These are phyloP conservation scores for Siphlonurus alternatus DNA, from an alignment of 2,888 invertebrate species.

Conservation along the genomic window DNA sequence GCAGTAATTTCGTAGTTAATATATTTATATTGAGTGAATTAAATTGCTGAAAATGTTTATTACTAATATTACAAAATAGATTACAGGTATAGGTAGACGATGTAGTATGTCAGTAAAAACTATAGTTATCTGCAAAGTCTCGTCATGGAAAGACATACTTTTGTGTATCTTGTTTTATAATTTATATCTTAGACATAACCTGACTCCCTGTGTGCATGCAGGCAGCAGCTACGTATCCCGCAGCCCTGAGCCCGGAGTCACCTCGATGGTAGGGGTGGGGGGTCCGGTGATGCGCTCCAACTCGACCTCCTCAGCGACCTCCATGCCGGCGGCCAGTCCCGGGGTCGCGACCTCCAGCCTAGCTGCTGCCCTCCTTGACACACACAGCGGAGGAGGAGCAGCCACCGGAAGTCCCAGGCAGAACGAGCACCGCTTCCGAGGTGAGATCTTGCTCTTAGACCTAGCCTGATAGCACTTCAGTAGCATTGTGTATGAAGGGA, in stretches of 20 bases:
- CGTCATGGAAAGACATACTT: no score
- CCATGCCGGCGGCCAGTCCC: constrained; percentile 10
- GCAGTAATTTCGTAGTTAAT: no score
- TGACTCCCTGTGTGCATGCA: neutral
- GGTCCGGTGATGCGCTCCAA: neutral
- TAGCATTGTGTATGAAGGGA: no score
- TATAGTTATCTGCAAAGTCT: no score
- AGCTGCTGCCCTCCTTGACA: constrained; percentile 39
- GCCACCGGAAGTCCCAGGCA: constrained; percentile 23
- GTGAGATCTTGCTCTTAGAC: constrained; percentile 16
- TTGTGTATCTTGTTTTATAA: no score
- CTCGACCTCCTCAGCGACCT: constrained; percentile 11
- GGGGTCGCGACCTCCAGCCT: constrained; percentile 32
- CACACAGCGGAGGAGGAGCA: constrained; percentile 21
- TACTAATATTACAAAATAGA: no score
- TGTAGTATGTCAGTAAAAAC: no score
- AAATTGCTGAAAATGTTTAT: no score
- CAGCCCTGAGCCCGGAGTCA: constrained; percentile 10
- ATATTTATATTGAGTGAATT: no score
- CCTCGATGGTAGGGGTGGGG: neutral
- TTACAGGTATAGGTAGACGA: no score
- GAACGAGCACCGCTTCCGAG: constrained; percentile 21
- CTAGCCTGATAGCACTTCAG: neutral
- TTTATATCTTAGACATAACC: no score
- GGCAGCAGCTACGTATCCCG: constrained; percentile 8